Base-by-base conservation (phyloP, 2,113 vertebrate genomes). In the Pelvicachromis taeniatus region DNA sequence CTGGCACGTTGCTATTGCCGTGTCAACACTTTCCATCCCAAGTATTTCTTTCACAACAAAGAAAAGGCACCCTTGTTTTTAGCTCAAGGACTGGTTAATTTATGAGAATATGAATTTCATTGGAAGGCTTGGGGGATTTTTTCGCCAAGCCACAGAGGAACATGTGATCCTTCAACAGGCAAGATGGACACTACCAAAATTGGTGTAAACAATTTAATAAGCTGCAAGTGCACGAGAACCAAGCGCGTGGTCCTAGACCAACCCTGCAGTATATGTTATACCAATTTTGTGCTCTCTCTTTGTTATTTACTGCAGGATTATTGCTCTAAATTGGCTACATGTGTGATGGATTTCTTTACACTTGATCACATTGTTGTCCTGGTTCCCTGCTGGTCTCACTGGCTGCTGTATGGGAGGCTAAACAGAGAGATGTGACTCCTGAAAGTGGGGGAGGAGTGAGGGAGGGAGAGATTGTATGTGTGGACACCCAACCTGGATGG, bases 361-460 rank as follows among this genome's bases (percentile, higher is more conserved):
- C 52, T 59, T 45, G 8, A 42, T 45, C 33, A 48, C 84, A 81
- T 77, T 68, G 45, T n/a, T 82, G 31, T 80, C 61, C 53, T 45
- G 54, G 68, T 21, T 59, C 26, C 61, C 35, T 70, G 33, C 33
- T 29, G 59, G 16, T 63, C 29, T 59, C 56, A 55, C 68, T 31
- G 68, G 23, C 1, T 50, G 42, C 42, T 75, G 38, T 16, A 26
- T 80, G 35, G n/a, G 79, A 77, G 79, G 75, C 61, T 86, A 9
- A 52, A 35, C 1, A 21, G 50, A 45, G 73, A 70, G 83, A 82
- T 82, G 85, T 80, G 81, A 83, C 78, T 81, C 70, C 31, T 38
- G 53, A 35, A 55, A 14, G 53, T 53, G 85, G 86, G 90, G 89
- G 91, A 85, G 78, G 85, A 63, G 23, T 77, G 56, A 80, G 61